These are phyloP conservation scores for Diadema setosum DNA, from an alignment of 35 echinoderm and acorn worm genomes.

Conservation along the genomic window DNA sequence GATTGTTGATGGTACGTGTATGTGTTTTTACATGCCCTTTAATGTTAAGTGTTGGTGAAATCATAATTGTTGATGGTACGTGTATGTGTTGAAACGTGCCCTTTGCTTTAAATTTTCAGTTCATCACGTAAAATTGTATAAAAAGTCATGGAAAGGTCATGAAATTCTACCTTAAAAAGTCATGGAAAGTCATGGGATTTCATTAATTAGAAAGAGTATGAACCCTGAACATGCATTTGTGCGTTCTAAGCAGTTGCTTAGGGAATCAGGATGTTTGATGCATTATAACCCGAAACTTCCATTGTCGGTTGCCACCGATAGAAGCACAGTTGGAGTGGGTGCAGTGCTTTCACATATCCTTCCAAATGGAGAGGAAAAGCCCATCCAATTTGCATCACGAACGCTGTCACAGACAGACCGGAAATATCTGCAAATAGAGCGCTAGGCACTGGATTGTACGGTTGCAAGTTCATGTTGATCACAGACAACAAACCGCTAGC, in stretches of 20 bases:
- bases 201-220: slow-evolving; percentile 3
- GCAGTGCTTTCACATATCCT: slow-evolving; percentile 20
- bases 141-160: neutral
- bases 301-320: slow-evolving; percentile 32
- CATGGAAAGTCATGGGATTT: slow-evolving; percentile 53
- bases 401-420: neutral
- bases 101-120: neutral
- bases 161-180: neutral
- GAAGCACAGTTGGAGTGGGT: neutral
- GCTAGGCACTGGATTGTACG: slow-evolving; percentile 12
- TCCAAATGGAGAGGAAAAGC: slow-evolving; percentile 14
- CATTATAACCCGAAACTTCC: slow-evolving; percentile 26
- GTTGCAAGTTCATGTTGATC: neutral
- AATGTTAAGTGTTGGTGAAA: neutral
- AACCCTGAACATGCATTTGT: slow-evolving; percentile 24
- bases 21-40: neutral
- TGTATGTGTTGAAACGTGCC: neutral
- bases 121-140: neutral
- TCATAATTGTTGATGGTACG: neutral
- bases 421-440: slow-evolving; percentile 31
- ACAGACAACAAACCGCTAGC: slow-evolving; percentile 39
- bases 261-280: slow-evolving; percentile 32
- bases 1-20: neutral
- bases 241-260: neutral
- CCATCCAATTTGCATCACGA: slow-evolving; percentile 15